Base-by-base conservation (phyloP, 2,888 invertebrate species). In the Lysandra bellargus region DNA sequence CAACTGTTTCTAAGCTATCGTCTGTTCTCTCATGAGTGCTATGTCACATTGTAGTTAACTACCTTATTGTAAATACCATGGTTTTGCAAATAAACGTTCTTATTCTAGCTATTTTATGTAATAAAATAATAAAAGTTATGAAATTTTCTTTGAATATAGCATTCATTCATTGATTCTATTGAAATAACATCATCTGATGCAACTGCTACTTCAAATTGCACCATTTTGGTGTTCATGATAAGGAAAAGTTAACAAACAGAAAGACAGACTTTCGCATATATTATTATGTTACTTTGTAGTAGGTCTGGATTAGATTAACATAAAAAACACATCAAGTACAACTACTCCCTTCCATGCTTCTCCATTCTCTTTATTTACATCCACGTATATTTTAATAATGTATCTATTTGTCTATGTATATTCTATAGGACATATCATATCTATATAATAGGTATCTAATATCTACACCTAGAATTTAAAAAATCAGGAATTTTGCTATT, bases 311-410 rank as follows among this genome's bases (percentile, higher is more conserved):
- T 69, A 30, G 49, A 49, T 75, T 75, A 44, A 44, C 75, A 75
- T 75, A 74, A 49, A 74, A 76, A 33, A 57, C 30, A 57, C 76
- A 76, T 57, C 76, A 76, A 76, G 76, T 76, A 76, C 76, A 57
- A 76, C 76, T 12, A 57, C 76, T 76, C 53, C 76, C 30, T 33
- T 2, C 33, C 12, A 30, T 44, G 74, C 33, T 76, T 76, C 75
- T 75, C 57, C 76, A 30, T 76, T 76, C 76, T 76, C 76, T 76
- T 76, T 53, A 76, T 76, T 57, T 57, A 33, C 33, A 76, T 74
- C 44, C 4, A 44, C 6, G n/a, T 44, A 23, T 14, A 44, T 74
- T 23, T 73, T 23, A 74, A 44, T 74, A 74, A 74, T 30, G 1
- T 64, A 23, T 49, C 49, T 49, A 2, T 57, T 57, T 69, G 30